Conservation (phyloP, 2,113 vertebrate species). For the Pavo muticus region DNA sequence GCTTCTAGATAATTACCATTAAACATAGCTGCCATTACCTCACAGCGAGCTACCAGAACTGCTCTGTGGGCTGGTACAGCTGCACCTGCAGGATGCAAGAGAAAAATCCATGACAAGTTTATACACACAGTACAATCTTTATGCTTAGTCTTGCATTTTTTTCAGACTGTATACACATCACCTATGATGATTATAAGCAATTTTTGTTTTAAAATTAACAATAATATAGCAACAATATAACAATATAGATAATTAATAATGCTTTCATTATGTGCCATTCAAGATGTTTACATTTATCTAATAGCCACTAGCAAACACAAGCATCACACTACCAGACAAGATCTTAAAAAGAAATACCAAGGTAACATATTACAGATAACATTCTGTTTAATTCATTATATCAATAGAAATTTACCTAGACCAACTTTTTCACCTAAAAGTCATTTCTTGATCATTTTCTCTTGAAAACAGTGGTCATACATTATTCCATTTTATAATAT, state of each 20-base stretch:
- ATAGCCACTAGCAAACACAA: neutral
- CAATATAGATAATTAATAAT: neutral
- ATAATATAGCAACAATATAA: too few relatives aligned
- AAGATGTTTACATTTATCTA: neutral
- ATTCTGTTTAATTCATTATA: neutral
- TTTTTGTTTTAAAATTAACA: neutral
- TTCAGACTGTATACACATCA: neutral
- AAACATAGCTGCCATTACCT: slow-evolving; percentile 99
- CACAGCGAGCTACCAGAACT: slow-evolving; percentile 92
- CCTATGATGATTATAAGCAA: neutral
- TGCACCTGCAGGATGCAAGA: slow-evolving; percentile 75
- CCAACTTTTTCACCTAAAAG: neutral
- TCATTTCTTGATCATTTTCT: neutral
- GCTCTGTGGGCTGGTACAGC: slow-evolving; percentile 93
- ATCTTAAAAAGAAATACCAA: neutral
- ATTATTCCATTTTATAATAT: neutral
- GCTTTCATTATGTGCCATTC: neutral
- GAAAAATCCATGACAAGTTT: neutral
- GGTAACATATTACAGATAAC: neutral
- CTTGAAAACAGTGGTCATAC: fast-evolving
- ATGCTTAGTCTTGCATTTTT: neutral
- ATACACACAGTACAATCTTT: fast-evolving
- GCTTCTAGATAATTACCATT: slow-evolving; percentile 95
- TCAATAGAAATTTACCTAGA: neutral
- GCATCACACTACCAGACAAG: too few relatives aligned